Evolutionary conservation across 2,888 invertebrate genomes (phyloP).

Genomic region (Drosophila flavopinicola): DNA sequence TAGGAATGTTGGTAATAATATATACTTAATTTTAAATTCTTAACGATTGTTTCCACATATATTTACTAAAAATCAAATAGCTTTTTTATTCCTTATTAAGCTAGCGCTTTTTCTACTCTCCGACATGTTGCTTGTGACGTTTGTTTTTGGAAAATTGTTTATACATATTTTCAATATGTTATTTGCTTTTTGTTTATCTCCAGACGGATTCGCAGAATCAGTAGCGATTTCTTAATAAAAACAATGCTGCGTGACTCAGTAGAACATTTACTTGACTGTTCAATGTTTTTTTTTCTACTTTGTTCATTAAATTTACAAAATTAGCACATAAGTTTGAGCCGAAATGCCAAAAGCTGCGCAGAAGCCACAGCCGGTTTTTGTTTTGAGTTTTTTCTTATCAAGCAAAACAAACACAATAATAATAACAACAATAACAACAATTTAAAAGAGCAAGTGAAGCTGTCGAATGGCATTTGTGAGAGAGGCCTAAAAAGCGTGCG

Average conservation of each 20-base stretch:
- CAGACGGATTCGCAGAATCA: constrained; percentile 11
- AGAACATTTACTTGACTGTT: constrained; percentile 20
- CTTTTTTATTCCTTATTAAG: neutral
- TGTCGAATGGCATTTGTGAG: constrained; percentile 28
- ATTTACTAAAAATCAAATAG: neutral
- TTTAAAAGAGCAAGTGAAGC: constrained; percentile 35
- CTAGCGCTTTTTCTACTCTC: neutral
- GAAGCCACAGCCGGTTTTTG: constrained; percentile 57
- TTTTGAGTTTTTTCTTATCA: constrained; percentile 16
- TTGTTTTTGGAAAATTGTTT: constrained; percentile 6
- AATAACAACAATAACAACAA: constrained; percentile 3
- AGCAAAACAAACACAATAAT: neutral
- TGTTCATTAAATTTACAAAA: constrained; percentile 38
- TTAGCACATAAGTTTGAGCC: constrained; percentile 46
- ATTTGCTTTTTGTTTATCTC: constrained; percentile 22
- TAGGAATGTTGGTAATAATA: too few relatives aligned
- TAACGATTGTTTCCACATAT: too few relatives aligned
- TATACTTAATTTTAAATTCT: too few relatives aligned
- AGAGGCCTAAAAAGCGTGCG: neutral
- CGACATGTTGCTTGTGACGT: neutral
- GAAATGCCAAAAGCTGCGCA: constrained; percentile 62
- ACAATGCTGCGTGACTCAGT: constrained; percentile 50
- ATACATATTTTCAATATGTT: constrained; percentile 15
- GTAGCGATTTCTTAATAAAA: constrained; percentile 2
- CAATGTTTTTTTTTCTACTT: constrained; percentile 27